Evolutionary conservation across 2,113 vertebrate species (phyloP).

Genomic region (Alethe castanea): DNA sequence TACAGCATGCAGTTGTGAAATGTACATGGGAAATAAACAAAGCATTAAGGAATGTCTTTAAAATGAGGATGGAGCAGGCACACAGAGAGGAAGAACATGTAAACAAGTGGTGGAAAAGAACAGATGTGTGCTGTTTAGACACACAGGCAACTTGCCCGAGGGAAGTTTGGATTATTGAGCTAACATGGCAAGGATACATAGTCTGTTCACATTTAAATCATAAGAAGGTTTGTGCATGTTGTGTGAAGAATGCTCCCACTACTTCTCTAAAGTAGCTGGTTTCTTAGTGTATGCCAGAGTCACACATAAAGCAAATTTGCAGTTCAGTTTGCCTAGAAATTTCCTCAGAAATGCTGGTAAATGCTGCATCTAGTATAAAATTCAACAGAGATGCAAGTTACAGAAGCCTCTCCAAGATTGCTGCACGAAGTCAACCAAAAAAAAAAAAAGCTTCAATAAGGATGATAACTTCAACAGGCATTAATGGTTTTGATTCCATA

Average conservation of each 20-base stretch:
- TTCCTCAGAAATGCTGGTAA: background rate
- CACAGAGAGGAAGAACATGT: conserved; percentile 4
- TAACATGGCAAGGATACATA: background rate
- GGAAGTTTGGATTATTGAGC: conserved; percentile 35
- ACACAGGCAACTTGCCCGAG: background rate
- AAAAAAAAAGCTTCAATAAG: background rate
- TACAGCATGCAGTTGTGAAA: background rate
- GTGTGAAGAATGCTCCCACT: background rate
- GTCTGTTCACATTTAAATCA: conserved; percentile 31
- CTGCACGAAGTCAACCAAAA: background rate
- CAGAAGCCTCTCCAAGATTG: background rate
- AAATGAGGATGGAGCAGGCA: background rate
- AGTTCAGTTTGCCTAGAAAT: background rate
- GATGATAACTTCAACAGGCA: background rate
- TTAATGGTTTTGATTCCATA: background rate
- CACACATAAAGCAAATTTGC: background rate
- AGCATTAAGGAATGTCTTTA: conserved; percentile 8
- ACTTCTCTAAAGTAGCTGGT: background rate
- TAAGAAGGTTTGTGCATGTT: background rate
- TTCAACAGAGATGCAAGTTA: background rate
- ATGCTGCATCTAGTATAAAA: background rate
- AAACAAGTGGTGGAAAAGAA: conserved; percentile 47
- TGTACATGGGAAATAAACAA: background rate
- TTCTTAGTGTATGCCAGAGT: background rate
- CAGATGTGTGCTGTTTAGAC: conserved; percentile 51